phyloP scores from a whole-genome alignment of 2,797 vertebrate species.

The Picus viridis region DNA sequence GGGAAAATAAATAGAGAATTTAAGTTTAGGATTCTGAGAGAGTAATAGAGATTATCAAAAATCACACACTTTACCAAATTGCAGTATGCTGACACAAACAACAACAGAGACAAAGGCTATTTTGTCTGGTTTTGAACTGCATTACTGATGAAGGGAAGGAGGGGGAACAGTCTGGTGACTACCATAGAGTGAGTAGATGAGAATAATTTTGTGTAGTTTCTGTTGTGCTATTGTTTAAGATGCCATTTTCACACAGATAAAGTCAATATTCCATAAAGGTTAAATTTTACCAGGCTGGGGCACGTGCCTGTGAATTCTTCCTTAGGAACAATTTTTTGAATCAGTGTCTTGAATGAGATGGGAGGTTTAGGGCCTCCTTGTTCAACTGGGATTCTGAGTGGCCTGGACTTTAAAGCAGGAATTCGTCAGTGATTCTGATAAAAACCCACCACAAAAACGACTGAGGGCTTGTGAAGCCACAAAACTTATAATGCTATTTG shows the following conservation, averaged over 20 bases:
- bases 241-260: background rate
- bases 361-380: background rate
- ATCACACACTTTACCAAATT: slow-evolving; percentile 42
- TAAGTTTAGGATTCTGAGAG: slow-evolving; percentile 40
- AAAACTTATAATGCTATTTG: background rate
- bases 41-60: slow-evolving; percentile 40
- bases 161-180: background rate
- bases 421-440: background rate
- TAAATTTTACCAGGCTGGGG: background rate
- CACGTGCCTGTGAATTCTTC: background rate
- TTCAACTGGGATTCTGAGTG: background rate
- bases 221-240: background rate
- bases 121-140: slow-evolving; percentile 19
- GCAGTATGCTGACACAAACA: slow-evolving; percentile 44
- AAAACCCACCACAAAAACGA: background rate
- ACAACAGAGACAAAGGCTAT: slow-evolving; percentile 17
- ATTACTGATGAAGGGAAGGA: background rate
- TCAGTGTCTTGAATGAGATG: background rate
- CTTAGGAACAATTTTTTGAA: background rate
- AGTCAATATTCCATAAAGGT: background rate
- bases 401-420: background rate
- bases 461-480: background rate
- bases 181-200: background rate
- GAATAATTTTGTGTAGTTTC: background rate
- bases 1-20: slow-evolving; percentile 56